Percentiles rank a stretch among this genome's conserved stretches.
phyloP scores from a whole-genome alignment of 2,888 invertebrate genomes.

The Colletes collaris region DNA sequence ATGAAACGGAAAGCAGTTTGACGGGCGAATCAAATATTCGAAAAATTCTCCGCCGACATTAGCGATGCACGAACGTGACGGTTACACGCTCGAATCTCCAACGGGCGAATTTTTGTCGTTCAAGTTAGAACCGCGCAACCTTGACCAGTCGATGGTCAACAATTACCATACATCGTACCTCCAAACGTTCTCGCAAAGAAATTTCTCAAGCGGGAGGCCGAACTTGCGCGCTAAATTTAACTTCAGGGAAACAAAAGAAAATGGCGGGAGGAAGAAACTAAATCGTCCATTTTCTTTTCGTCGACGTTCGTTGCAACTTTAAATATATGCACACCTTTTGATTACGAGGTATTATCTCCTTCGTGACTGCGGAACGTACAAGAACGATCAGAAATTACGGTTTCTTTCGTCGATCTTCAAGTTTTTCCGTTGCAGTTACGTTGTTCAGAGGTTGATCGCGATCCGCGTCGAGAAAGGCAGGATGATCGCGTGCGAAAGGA shows the following conservation, averaged over 20 bases:
- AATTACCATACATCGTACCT: constrained; percentile 45
- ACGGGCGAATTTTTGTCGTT: constrained; percentile 46
- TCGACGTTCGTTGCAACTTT: not conserved
- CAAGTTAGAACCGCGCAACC: constrained; percentile 36
- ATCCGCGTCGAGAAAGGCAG: constrained; percentile 7
- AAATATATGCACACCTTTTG: no score
- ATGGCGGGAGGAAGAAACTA: not conserved
- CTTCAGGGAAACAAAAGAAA: no score
- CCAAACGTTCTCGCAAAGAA: constrained; percentile 4
- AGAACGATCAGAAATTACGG: constrained; percentile 16
- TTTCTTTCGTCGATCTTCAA: constrained; percentile 12
- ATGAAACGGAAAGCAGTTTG: constrained; percentile 54
- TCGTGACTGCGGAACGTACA: not conserved
- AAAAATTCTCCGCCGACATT: constrained; percentile 49
- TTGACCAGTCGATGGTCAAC: constrained; percentile 55
- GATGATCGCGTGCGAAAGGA: constrained; percentile 61
- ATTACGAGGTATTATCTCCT: not conserved
- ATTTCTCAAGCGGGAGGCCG: no score
- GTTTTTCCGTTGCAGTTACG: not conserved
- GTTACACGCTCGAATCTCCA: constrained; percentile 56
- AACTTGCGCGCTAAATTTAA: no score
- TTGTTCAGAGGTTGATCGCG: constrained; percentile 16
- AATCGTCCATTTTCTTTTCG: not conserved
- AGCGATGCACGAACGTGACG: constrained; percentile 59
- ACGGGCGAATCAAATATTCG: constrained; percentile 42